Conservation (phyloP, 23 tunicate genomes). For the Phallusia fumigata region DNA sequence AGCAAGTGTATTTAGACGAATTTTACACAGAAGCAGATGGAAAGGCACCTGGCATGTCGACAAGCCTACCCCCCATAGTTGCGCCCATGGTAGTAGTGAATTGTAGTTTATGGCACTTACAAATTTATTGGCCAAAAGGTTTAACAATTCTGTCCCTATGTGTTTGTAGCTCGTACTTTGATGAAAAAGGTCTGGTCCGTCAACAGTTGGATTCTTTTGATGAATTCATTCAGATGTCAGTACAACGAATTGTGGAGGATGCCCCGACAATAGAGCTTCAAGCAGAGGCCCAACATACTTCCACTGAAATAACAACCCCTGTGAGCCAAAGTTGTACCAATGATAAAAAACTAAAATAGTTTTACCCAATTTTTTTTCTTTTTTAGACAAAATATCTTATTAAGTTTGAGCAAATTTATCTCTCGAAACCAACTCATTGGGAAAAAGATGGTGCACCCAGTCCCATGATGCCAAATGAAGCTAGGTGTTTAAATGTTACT, state of each 20-base stretch:
- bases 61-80: too few relatives aligned
- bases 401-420: conserved; percentile 99
- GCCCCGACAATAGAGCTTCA: conserved; percentile 95
- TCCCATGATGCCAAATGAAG: conserved; percentile 99
- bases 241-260: conserved; percentile 98
- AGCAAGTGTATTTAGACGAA: too few relatives aligned
- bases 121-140: too few relatives aligned
- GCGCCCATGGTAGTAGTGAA: too few relatives aligned
- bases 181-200: conserved; percentile 98
- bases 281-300: conserved; percentile 96
- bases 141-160: background rate
- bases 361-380: background rate
- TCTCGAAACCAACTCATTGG: conserved; percentile 99
- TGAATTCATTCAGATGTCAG: conserved; percentile 99
- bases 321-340: conserved; percentile 12
- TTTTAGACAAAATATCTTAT: conserved; percentile 83
- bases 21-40: too few relatives aligned
- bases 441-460: conserved; percentile 98
- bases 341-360: background rate
- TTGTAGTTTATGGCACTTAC: too few relatives aligned
- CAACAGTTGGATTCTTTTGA: conserved; percentile 99
- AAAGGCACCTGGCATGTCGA: too few relatives aligned
- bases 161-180: conserved; percentile 79
- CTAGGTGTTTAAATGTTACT: too few relatives aligned
- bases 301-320: conserved; percentile 77